Conservation (phyloP, 2,113 vertebrate genomes). For the Eurystomus gularis region DNA sequence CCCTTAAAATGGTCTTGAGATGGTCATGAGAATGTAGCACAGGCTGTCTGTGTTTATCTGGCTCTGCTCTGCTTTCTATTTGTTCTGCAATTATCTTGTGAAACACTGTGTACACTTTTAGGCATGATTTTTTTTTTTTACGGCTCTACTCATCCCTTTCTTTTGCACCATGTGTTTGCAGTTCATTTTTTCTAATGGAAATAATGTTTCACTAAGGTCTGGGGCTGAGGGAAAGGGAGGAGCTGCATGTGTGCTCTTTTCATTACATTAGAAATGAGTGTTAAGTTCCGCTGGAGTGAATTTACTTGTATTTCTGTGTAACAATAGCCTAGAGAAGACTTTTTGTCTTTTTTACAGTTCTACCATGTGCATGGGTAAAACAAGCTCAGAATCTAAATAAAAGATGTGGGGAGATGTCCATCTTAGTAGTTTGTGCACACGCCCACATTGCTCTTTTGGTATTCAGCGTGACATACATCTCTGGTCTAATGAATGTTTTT, state of each 20-base stretch:
- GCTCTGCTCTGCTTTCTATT: background rate
- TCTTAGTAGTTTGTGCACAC: background rate
- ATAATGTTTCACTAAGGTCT: background rate
- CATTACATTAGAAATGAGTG: background rate
- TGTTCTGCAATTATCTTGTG: slow-evolving; percentile 24
- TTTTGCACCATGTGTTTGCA: background rate
- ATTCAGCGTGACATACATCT: background rate
- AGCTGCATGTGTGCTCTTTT: background rate
- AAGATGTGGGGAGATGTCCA: background rate
- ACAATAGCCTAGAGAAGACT: background rate
- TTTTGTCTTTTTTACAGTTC: background rate
- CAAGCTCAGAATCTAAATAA: background rate
- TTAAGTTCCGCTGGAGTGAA: background rate
- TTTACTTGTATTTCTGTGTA: background rate
- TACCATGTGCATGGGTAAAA: background rate
- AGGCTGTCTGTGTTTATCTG: background rate
- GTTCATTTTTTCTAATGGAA: background rate
- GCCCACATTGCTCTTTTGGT: background rate
- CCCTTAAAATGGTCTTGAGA: background rate
- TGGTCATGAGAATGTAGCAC: rapidly evolving
- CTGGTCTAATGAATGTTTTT: background rate
- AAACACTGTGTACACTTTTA: background rate
- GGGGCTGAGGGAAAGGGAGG: background rate
- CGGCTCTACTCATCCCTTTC: background rate
- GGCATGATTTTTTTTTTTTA: background rate